Conservation (phyloP, 2,888 invertebrate species). For the Drosophila greeni region DNA sequence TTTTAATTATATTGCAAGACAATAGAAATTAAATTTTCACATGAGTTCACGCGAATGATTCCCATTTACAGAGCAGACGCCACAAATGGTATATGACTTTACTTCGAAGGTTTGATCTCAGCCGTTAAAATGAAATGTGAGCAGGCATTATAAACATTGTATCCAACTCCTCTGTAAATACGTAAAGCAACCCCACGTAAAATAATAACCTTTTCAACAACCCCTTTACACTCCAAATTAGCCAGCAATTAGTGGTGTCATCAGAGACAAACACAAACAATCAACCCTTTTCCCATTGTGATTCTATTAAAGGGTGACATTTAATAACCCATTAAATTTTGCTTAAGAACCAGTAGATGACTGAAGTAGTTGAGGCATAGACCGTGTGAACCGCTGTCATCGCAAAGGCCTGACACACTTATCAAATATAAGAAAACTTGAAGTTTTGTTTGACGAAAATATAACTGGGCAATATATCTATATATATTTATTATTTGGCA, state of each 20-base stretch:
- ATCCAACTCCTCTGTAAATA: constrained; percentile 11
- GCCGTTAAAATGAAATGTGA: background rate
- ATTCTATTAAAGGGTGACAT: constrained; percentile 35
- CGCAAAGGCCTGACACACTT: constrained; percentile 40
- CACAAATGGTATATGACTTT: constrained; percentile 33
- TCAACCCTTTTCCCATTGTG: constrained; percentile 54
- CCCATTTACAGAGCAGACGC: constrained; percentile 17
- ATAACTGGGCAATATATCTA: background rate
- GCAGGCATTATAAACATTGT: background rate
- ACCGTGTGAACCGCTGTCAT: constrained; percentile 42
- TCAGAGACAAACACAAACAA: constrained; percentile 49
- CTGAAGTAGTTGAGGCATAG: constrained; percentile 44
- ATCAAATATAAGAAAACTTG: constrained; percentile 17
- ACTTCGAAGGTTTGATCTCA: background rate
- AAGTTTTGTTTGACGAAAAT: background rate
- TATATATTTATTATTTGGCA: background rate
- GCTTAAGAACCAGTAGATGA: constrained; percentile 26
- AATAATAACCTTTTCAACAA: constrained; percentile 15
- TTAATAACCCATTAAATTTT: constrained; percentile 67
- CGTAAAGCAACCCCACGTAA: background rate
- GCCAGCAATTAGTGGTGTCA: constrained; percentile 72
- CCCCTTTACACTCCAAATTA: constrained; percentile 55
- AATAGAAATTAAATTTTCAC: constrained; percentile 67
- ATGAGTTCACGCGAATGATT: constrained; percentile 74
- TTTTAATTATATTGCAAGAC: constrained; percentile 65